phyloP scores from a whole-genome alignment of 2,888 invertebrate genomes.

The Chrysolina haemoptera region DNA sequence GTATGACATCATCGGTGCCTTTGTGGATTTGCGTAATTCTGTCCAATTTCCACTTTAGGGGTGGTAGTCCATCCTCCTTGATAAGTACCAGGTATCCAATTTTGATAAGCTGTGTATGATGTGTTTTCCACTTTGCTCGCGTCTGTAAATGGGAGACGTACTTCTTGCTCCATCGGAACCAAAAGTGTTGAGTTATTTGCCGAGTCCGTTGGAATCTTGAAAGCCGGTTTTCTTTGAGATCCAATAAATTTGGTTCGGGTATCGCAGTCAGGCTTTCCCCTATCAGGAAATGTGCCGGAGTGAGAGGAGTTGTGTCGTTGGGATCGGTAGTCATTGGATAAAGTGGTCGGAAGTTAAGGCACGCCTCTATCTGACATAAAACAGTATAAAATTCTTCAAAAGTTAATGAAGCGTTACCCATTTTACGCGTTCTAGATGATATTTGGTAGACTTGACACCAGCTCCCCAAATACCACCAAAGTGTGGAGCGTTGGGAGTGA shows the following conservation, averaged over 20 bases:
- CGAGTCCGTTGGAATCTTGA: conserved; percentile 54
- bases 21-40: too few relatives aligned
- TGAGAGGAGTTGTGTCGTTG: conserved; percentile 53
- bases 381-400: conserved; percentile 38
- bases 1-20: too few relatives aligned
- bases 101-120: too few relatives aligned
- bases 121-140: too few relatives aligned
- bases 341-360: conserved; percentile 62
- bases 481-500: conserved; percentile 58
- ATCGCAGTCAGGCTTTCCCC: conserved; percentile 50
- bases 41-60: too few relatives aligned
- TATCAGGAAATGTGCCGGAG: conserved; percentile 60
- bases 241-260: conserved; percentile 44
- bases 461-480: conserved; percentile 65
- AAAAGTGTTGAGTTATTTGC: conserved; percentile 53
- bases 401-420: conserved; percentile 49
- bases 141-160: conserved; percentile 55
- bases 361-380: conserved; percentile 58
- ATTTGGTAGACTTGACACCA: conserved; percentile 60
- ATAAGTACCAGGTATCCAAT: too few relatives aligned
- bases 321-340: conserved; percentile 51
- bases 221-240: conserved; percentile 47
- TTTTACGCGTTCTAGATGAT: conserved; percentile 56
- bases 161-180: conserved; percentile 55
- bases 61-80: too few relatives aligned